Percentiles rank a stretch among this genome's conserved stretches.
Evolutionary conservation across 1,140 invertebrate genomes (phyloP).

Genomic region (Popillia japonica): DNA sequence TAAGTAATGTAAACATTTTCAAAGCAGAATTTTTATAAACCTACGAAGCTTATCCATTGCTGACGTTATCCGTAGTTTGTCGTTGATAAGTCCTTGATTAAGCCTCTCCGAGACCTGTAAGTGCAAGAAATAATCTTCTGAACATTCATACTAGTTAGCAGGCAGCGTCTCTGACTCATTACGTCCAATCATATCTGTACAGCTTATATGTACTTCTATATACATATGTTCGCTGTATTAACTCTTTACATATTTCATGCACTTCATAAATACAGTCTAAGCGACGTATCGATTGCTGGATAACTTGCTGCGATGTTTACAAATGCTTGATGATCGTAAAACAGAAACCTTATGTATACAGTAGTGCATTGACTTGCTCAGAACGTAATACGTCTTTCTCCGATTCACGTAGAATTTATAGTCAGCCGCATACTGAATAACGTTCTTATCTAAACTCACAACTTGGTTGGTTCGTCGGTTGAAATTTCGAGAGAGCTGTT

Average conservation of each 20-base stretch:
- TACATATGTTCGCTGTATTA: not conserved
- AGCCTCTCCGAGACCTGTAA: too few relatives aligned
- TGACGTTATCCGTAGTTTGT: too few relatives aligned
- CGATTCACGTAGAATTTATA: slow-evolving; percentile 6
- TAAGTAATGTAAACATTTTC: too few relatives aligned
- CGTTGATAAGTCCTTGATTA: too few relatives aligned
- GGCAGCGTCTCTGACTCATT: too few relatives aligned
- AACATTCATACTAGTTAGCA: too few relatives aligned
- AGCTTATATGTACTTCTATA: not conserved
- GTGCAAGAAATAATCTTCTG: too few relatives aligned
- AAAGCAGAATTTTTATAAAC: too few relatives aligned
- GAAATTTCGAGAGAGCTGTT: slow-evolving; percentile 18
- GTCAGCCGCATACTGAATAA: not conserved
- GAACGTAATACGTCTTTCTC: slow-evolving; percentile 26
- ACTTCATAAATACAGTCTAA: not conserved
- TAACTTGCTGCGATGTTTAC: slow-evolving; percentile 6
- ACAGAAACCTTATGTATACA: slow-evolving; percentile 29
- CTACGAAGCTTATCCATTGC: too few relatives aligned
- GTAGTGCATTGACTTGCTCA: slow-evolving; percentile 20
- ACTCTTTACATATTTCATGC: not conserved
- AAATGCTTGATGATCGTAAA: slow-evolving; percentile 30
- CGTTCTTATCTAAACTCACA: slow-evolving; percentile 22
- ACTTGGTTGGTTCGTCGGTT: slow-evolving; percentile 18
- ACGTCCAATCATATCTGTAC: not conserved
- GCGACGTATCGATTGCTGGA: not conserved